Base-by-base conservation (phyloP, 2,113 vertebrate species). In the Psittacula cyanocephala region DNA sequence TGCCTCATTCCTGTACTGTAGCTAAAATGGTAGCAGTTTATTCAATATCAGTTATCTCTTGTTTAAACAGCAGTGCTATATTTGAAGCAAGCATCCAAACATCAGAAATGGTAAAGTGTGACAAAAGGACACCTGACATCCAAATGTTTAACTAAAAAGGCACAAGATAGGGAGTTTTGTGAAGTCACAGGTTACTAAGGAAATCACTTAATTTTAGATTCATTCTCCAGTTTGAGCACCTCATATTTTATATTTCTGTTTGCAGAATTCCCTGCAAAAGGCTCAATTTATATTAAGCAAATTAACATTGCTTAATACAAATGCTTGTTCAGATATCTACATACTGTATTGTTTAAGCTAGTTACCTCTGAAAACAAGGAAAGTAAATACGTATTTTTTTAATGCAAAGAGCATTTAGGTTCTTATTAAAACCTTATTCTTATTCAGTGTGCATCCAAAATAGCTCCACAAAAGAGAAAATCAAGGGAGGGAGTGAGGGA, bases 11-110 rank as follows among this genome's bases (percentile, higher is more conserved):
- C 98, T 98, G 97, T 81, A 97, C 97, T 97, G 97, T 85, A 98
- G 97, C 98, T 98, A 98, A 98, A 98, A 98, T 98, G 98, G 98
- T 98, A 98, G 98, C 97, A 98, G 97, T 98, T 98, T 98, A 97
- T 97, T 98, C 98, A 97, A 97, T 96, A 98, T 97, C 96, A 96
- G 90, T 75, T 75, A 95, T 78, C 96, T 97, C 96, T 88, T 96
- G 96, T 96, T 92, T 92, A 96, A 95, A 97, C 95, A 97, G 97
- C 92, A 94, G 92, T 91, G 96, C 95, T 91, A 94, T 71, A 96
- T 82, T 95, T 47, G 23, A 92, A 97, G 97, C 90, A 93, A 97
- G 96, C 95, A 96, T 80, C 97, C 95, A 96, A 98, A 96, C 87
- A 97, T 91, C 96, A 97, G 94, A 94, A 97, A 97, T 96, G 95